These are phyloP conservation scores for Ciconia nigra DNA, from an alignment of 2,797 vertebrate genomes.

Conservation along the genomic window DNA sequence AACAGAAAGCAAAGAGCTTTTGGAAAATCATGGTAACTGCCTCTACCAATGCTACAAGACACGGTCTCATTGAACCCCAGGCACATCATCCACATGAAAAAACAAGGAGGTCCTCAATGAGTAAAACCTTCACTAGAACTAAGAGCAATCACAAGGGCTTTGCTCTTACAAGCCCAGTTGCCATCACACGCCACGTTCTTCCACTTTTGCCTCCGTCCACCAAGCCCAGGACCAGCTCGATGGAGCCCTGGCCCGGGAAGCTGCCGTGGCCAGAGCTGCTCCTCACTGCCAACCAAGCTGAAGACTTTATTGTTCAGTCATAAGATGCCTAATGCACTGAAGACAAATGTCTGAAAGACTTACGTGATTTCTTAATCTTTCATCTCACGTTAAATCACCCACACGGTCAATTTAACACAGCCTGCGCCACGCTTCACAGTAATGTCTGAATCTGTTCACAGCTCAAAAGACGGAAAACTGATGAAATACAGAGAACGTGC, in stretches of 20 bases:
- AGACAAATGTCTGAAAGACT: not conserved
- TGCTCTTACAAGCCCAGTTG: not conserved
- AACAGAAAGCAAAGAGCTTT: not conserved
- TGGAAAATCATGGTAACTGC: not conserved
- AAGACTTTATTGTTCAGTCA: too few relatives aligned
- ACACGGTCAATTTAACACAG: not conserved
- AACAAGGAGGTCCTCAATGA: fast-evolving
- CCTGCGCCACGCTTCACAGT: not conserved
- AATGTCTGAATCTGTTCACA: fast-evolving
- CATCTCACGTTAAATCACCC: not conserved
- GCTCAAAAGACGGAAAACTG: not conserved
- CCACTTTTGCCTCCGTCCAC: not conserved
- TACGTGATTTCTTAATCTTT: not conserved
- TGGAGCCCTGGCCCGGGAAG: not conserved
- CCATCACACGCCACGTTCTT: fast-evolving
- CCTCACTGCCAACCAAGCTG: not conserved
- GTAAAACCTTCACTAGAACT: not conserved
- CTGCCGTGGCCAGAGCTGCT: not conserved
- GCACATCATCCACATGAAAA: not conserved
- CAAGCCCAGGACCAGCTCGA: not conserved
- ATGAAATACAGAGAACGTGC: not conserved
- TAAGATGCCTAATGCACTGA: not conserved
- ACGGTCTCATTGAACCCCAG: not conserved
- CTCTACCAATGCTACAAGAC: not conserved
- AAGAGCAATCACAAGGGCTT: not conserved